Evolutionary conservation across 2,888 invertebrate species (phyloP), one percentile per base, ranked within the genome.

Genomic region (Seira musarum): DNA sequence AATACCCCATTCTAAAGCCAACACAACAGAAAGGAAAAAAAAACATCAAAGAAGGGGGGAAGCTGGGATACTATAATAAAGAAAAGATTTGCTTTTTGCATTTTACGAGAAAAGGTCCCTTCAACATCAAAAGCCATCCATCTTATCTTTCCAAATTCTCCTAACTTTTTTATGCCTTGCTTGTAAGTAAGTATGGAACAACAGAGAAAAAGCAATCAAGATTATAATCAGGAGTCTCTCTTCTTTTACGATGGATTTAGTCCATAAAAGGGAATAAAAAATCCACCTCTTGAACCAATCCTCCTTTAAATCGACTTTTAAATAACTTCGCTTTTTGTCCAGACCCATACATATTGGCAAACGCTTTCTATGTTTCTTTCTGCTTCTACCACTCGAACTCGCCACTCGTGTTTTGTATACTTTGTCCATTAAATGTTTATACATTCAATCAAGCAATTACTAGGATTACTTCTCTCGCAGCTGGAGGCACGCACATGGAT

Each of bases 201-300:
- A 63, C 65, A 15, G n/a, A 35, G 5, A 73, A 53, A 17, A 19
- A 63, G 60, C 61, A 75, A 63, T 75, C 68, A 67, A 75, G 75
- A 75, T 75, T 61, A 63, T 60, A 75, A 67, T 75, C 75, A 75
- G 35, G 40, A 40, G 30, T 40, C 13, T 40, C 40, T n/a, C 40
- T 40, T 13, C 13, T 40, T 40, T 40, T 13, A 40, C 40, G 40
- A 40, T 40, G 40, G 40, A 40, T 40, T 5, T 40, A 13, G 6
- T 13, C 5, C 40, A 40, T 40, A 13, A 40, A 40, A 40, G 40
- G 13, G 40, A 40, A n/a, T n/a, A n/a, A n/a, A n/a, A n/a, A 40
- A 40, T 40, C 40, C 40, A 40, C 40, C 40, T 40, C 40, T 40
- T 40, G 40, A 40, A 40, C 40, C 13, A 8, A 40, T 40, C 5